A percentile compares a stretch with the other conserved stretches of the same genome.
Conservation (phyloP, 1,140 invertebrate genomes). For the Latrodectus geometricus region DNA sequence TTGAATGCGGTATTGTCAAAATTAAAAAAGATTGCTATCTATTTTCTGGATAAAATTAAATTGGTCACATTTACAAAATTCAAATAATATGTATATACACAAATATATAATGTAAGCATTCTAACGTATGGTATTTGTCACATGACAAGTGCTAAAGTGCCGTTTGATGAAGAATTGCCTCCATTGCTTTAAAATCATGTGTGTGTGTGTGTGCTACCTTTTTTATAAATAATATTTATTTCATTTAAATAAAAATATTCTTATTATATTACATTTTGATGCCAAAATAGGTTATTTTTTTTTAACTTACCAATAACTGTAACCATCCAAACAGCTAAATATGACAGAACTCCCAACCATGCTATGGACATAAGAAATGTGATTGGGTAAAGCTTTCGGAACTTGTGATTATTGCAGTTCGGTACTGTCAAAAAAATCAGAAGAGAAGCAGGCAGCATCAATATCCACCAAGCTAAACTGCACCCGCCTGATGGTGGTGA, state of each 20-base stretch:
- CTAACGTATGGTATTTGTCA: too few species aligned
- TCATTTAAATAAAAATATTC: not conserved
- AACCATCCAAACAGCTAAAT: constrained; percentile 92
- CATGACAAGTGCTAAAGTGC: too few species aligned
- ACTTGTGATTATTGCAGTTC: constrained; percentile 78
- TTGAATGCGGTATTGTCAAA: too few species aligned
- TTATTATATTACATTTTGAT: not conserved
- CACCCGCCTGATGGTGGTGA: not conserved
- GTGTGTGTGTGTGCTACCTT: too few species aligned
- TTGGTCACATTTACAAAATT: too few species aligned
- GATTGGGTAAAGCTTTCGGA: constrained; percentile 83
- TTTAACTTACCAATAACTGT: constrained; percentile 83
- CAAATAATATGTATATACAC: too few species aligned
- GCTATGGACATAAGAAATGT: constrained; percentile 89
- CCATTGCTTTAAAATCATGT: too few species aligned
- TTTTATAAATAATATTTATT: not conserved
- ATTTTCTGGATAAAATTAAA: too few species aligned
- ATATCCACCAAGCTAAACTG: constrained; percentile 74
- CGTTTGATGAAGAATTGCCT: too few species aligned
- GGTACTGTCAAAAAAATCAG: constrained; percentile 82
- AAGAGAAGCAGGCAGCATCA: constrained; percentile 81
- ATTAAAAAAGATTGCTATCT: too few species aligned
- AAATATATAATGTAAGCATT: too few species aligned
- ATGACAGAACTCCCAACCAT: constrained; percentile 89
- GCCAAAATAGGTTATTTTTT: not conserved